These are phyloP conservation scores for Panulirus ornatus DNA, from an alignment of 1,140 invertebrate genomes.

Conservation along the genomic window DNA sequence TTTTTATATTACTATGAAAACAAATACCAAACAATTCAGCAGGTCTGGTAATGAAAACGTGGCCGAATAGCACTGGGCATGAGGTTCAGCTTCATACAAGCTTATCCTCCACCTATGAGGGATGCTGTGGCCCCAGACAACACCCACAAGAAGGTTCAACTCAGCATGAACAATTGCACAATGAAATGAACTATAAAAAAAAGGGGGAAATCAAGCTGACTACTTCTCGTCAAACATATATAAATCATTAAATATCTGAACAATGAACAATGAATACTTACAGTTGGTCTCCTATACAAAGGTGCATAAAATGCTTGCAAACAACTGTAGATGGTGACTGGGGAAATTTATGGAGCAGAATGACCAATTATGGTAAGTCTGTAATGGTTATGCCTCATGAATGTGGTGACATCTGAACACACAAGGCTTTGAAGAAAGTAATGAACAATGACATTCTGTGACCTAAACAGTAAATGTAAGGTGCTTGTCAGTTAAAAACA, in stretches of 20 bases:
- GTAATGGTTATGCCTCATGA: conserved; percentile 67
- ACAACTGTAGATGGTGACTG: conserved; percentile 69
- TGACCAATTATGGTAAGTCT: conserved; percentile 65
- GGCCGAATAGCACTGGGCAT: conserved; percentile 43
- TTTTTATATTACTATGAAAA: too few relatives aligned
- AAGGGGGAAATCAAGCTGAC: conserved; percentile 32
- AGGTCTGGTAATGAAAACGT: conserved; percentile 58
- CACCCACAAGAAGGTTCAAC: conserved; percentile 52
- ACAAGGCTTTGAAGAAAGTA: conserved; percentile 52
- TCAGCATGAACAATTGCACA: conserved; percentile 63
- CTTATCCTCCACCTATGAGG: conserved; percentile 52
- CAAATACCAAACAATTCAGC: conserved; percentile 33
- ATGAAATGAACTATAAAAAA: conserved; percentile 40
- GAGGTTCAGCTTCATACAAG: conserved; percentile 50
- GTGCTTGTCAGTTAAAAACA: conserved; percentile 54
- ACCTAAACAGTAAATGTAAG: conserved; percentile 63
- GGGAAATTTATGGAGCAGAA: conserved; percentile 56
- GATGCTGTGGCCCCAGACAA: conserved; percentile 59
- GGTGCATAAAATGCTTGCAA: conserved; percentile 34
- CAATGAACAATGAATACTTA: conserved; percentile 65
- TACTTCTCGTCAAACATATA: conserved; percentile 41
- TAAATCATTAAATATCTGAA: conserved; percentile 56
- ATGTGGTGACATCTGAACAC: conserved; percentile 58
- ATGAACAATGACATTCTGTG: conserved; percentile 61
- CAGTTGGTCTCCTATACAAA: conserved; percentile 55